Evolutionary conservation across 2,113 vertebrate species (phyloP).

Genomic region (Physeter macrocephalus): DNA sequence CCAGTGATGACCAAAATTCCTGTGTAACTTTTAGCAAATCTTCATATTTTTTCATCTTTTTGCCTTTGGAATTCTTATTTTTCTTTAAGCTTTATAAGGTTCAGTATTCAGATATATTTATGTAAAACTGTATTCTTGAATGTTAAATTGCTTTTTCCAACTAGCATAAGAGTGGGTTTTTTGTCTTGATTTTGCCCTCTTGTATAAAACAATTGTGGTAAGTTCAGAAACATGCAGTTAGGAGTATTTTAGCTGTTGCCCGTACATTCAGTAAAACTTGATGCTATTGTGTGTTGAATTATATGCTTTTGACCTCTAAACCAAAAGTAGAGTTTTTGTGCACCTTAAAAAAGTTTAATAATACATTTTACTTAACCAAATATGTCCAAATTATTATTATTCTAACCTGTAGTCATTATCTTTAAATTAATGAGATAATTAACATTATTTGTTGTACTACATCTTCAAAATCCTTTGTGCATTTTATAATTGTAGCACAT

Average conservation of each 20-base stretch:
- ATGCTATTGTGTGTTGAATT: not conserved
- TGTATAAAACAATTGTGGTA: not conserved
- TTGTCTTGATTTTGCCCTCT: not conserved
- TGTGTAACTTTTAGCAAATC: not conserved
- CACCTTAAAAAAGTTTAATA: not conserved
- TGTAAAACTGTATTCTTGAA: not conserved
- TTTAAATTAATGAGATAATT: slow-evolving; percentile 4
- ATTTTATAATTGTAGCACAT: not conserved
- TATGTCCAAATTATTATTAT: not conserved
- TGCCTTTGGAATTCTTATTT: not conserved
- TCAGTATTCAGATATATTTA: not conserved
- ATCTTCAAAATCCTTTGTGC: not conserved
- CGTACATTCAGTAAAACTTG: not conserved
- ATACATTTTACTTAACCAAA: not conserved
- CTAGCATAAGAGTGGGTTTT: not conserved
- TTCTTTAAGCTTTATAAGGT: not conserved
- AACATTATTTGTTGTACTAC: not conserved
- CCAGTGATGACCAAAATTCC: not conserved
- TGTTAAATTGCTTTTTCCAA: not conserved
- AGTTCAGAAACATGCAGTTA: not conserved
- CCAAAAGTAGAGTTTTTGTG: not conserved
- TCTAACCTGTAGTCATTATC: not conserved
- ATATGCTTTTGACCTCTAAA: slow-evolving; percentile 1
- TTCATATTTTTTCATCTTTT: not conserved
- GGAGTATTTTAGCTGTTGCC: not conserved